Evolutionary conservation across 2,113 vertebrate genomes (phyloP).

Genomic region (Entomyzon cyanotis): DNA sequence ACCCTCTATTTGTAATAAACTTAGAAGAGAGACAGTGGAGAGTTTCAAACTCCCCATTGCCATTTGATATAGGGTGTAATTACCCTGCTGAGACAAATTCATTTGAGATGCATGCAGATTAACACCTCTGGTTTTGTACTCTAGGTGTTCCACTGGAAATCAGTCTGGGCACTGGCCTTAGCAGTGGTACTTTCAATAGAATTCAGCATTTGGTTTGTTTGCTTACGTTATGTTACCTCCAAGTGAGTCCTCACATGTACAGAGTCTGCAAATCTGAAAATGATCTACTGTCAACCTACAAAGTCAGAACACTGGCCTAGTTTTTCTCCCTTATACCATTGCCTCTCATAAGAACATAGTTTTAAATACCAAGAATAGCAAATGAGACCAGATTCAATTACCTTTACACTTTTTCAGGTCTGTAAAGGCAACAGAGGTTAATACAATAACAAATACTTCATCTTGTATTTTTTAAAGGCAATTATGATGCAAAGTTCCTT

Average conservation of each 20-base stretch:
- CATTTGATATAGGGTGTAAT: constrained; percentile 19
- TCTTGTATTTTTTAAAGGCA: background rate
- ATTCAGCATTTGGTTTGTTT: background rate
- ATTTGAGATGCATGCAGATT: constrained; percentile 28
- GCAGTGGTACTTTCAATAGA: background rate
- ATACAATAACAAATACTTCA: background rate
- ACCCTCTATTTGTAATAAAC: constrained; percentile 2
- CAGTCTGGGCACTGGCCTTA: background rate
- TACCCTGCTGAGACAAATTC: constrained; percentile 3
- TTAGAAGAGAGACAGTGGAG: background rate
- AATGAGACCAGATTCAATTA: background rate
- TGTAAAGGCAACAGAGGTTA: background rate
- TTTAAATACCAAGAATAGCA: background rate
- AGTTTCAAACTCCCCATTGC: constrained; percentile 15
- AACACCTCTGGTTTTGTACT: constrained; percentile 47
- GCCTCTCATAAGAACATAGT: background rate
- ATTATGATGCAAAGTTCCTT: background rate
- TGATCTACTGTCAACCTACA: background rate
- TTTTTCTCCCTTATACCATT: background rate
- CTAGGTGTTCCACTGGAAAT: constrained; percentile 39
- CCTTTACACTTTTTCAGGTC: background rate
- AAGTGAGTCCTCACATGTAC: background rate
- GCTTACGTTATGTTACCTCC: background rate
- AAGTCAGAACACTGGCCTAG: background rate
- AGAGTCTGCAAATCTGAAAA: background rate